phyloP scores from a whole-genome alignment of 2,888 invertebrate species.

The Beris morrisii region DNA sequence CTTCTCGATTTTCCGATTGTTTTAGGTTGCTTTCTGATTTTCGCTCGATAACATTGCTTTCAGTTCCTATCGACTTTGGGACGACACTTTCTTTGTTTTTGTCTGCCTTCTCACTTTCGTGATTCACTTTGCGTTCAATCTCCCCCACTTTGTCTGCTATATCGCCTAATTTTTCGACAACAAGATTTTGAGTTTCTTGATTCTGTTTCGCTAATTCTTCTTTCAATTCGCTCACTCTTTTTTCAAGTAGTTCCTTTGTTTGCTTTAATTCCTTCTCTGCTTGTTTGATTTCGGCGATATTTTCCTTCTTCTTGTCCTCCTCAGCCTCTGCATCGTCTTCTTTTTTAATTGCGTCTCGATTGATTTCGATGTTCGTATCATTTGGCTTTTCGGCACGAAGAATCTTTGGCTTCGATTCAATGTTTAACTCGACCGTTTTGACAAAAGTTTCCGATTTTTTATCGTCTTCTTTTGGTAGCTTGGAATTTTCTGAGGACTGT shows the following conservation, averaged over 20 bases:
- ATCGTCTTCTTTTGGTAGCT: neutral
- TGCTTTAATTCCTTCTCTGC: slow-evolving; percentile 50
- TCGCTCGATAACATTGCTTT: too few species aligned
- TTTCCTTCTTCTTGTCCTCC: slow-evolving; percentile 47
- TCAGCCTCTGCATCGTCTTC: slow-evolving; percentile 54
- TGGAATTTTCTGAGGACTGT: neutral
- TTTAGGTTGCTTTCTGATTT: slow-evolving; percentile 34
- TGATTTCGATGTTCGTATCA: slow-evolving; percentile 43
- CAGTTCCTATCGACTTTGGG: neutral
- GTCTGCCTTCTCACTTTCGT: slow-evolving; percentile 57
- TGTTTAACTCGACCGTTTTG: neutral
- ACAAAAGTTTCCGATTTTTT: neutral
- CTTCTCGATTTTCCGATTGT: neutral
- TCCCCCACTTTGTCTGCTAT: slow-evolving; percentile 56
- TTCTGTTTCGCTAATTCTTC: slow-evolving; percentile 55
- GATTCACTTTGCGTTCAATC: slow-evolving; percentile 59
- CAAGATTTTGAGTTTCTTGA: slow-evolving; percentile 49
- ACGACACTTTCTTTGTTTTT: slow-evolving; percentile 48
- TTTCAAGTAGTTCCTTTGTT: slow-evolving; percentile 50
- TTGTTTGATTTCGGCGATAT: slow-evolving; percentile 48
- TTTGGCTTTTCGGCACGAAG: slow-evolving; percentile 26
- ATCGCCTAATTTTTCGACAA: slow-evolving; percentile 48
- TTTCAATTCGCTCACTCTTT: slow-evolving; percentile 56
- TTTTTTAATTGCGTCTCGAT: slow-evolving; percentile 58
- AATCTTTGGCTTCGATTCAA: neutral